Evolutionary conservation across 2,888 invertebrate genomes (phyloP), one percentile per base, ranked within the genome.

Genomic region (Portevinia maculata): DNA sequence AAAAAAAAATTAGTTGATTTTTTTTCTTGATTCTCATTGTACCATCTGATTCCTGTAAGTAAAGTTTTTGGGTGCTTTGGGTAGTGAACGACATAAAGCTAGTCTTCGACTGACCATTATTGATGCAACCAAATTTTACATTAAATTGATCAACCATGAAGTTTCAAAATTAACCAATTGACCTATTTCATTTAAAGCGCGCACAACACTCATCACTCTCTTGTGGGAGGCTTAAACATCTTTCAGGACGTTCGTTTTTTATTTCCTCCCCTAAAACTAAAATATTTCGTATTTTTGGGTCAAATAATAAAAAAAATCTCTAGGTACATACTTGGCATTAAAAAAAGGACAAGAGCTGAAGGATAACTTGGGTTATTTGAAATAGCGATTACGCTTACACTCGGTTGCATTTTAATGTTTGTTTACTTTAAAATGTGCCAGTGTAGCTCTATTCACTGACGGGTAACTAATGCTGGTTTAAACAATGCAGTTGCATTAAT

Each of bases 401-500:
- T 75, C 59, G 69, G 69, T 70, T 70, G 75, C 21, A 69, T 55
- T 75, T 75, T 64, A 70, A 46, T 75, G 32, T 64, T 81, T 75
- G 69, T 75, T 81, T 53, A 60, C 74, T 55, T 60, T 55, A 70
- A 41, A 75, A 70, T 59, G 46, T 39, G 52, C 32, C 71, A 79
- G 64, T 59, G 71, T 71, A 71, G 46, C 64, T 37, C 44, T 46
- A 46, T 57, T 70, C 75, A 75, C 52, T 62, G 64, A 64, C 57
- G 75, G 57, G 74, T 59, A 53, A 69, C 69, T 81, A 81, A 70
- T 81, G 55, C 50, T 17, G 30, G 44, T 69, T 46, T 41, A 64
- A 59, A 75, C 74, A 79, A 75, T 81, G 57, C 69, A 69, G 41
- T 52, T 81, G 44, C 50, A 81, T 75, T 81, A 81, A 81, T 81